Base-by-base conservation (phyloP, 2,888 invertebrate genomes). In the Drosophila parthenogenetica region DNA sequence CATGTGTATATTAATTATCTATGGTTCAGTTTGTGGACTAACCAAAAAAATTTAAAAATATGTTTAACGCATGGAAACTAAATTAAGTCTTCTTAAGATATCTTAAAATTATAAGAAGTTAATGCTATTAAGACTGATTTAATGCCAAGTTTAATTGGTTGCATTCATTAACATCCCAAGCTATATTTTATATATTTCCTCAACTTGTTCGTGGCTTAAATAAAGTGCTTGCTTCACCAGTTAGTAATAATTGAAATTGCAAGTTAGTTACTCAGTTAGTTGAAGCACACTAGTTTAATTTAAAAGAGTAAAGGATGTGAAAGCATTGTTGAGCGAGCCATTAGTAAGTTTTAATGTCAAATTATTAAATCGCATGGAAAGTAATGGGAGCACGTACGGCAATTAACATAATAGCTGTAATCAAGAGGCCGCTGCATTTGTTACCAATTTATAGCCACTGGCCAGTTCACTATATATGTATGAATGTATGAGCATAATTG, bases 321-420 rank as follows among this genome's bases (percentile, higher is more conserved):
- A 50, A 50, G 14, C 10, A 19, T 35, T 43, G 49, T 40, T 51
- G 29, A 50, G 22, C 13, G 13, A 37, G 39, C 57, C 42, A 57
- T 57, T 57, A 48, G 48, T 11, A 49, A 49, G 53, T 58, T 48
- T 29, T 57, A 72, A 60, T 72, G 73, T 45, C 17, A 66, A 72
- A 72, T 69, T 70, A 76, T 83, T 73, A 60, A 79, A 73, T 51
- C 42, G 69, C 75, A 57, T 45, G 63, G 51, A 66, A 63, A 68
- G 64, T 51, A 48, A 63, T 51, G 49, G 64, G 51, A 64, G 66
- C 82, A 83, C 88, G 86, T 87, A 72, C 66, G 60, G 46, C 77
- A 81, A 83, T 83, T 83, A 88, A 77, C 79, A 85, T 88, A 83
- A 83, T 83, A 55, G 88, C 63, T 57, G 70, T 72, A 85, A 87